Base-by-base conservation (phyloP, 1,140 invertebrate genomes). In the Macrobrachium rosenbergii region DNA sequence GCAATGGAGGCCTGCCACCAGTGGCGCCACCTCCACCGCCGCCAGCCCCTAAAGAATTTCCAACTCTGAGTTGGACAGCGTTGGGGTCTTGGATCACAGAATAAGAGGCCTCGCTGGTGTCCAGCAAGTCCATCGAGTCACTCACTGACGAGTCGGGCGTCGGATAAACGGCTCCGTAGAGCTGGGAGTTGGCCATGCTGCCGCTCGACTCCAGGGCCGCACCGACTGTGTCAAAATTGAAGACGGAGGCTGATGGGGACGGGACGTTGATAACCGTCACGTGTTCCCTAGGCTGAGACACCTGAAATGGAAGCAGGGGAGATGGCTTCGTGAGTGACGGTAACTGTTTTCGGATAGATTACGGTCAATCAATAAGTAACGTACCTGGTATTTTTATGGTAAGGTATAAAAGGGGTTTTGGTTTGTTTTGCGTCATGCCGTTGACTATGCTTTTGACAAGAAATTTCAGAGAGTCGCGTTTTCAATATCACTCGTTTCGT, bases 231-330 rank as follows among this genome's bases (percentile, higher is more conserved):
- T 89, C 89, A 45, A 89, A 89, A 78, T 59, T 88, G 86, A 89
- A 89, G 8, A 89, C 87, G 52, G 86, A 76, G 8, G 81, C 67
- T 0, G 82, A 19, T 2, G 77, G 79, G 5, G 82, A 85, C 0
- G 89, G 78, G 0, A 90, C 89, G 69, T 63, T 90, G 67, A 90
- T 90, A 17, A 90, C 89, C 5, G 88, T 90, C 59, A 89, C 90
- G 80, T 89, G 89, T 37, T 86, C 88, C 16, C 82, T 28, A 6
- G 77, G 80, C 7, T 83, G 60, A n/a, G 45, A 59, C 43, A 45
- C 37, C 82, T 81, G 79, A 5, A 52, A 52, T 10, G 8, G 6
- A 37, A 37, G 28, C 28, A 37, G 28, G 28, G 28, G 1, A 37
- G 28, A 37, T 37, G 28, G 28, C 3, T 37, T 37, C 28, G 28